phyloP scores from a whole-genome alignment of 2,113 vertebrate genomes.

The Ophthalmolycus amberensis region DNA sequence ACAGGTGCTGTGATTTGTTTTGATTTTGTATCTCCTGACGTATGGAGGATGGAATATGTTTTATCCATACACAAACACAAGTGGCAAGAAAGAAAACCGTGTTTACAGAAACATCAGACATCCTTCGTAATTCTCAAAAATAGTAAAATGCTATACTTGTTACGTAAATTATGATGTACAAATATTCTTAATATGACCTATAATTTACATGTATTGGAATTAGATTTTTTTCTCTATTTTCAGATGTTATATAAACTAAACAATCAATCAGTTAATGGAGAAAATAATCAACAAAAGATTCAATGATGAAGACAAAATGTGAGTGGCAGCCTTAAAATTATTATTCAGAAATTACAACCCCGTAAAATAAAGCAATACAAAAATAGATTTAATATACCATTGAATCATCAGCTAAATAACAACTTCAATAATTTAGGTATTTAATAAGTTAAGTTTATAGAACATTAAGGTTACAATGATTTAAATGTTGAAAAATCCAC shows the following conservation, averaged over 20 bases:
- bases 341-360: neutral
- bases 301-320: neutral
- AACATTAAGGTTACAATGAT: neutral
- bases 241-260: neutral
- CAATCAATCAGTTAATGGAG: neutral
- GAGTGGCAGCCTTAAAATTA: neutral
- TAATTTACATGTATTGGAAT: neutral
- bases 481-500: neutral
- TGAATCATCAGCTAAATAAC: neutral
- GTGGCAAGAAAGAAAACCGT: neutral
- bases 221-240: neutral
- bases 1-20: neutral
- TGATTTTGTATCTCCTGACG: neutral
- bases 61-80: neutral
- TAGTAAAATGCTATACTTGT: neutral
- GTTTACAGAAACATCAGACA: neutral
- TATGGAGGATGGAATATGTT: neutral
- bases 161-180: neutral
- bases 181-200: neutral
- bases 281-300: neutral
- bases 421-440: neutral
- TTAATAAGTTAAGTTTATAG: neutral
- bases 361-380: neutral
- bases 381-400: neutral
- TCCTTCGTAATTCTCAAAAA: neutral